phyloP scores from a whole-genome alignment of 2,113 vertebrate genomes.

The Cyprichromis sp. region DNA sequence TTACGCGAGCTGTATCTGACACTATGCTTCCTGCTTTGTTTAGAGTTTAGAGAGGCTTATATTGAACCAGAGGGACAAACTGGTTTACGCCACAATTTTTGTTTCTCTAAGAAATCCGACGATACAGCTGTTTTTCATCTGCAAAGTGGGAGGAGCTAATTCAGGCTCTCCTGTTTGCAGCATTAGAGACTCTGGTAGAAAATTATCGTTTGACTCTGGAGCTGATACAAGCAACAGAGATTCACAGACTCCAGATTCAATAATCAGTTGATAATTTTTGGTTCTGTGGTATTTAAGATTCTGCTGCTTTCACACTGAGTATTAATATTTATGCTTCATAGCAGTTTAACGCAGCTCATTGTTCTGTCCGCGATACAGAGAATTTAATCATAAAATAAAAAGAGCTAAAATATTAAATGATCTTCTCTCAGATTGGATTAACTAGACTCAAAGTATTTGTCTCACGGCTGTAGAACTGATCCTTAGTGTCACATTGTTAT shows the following conservation, averaged over 20 bases:
- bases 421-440: not conserved
- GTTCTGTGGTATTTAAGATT: accelerated
- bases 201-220: accelerated
- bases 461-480: not conserved
- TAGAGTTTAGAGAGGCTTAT: not conserved
- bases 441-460: not conserved
- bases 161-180: not conserved
- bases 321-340: not conserved
- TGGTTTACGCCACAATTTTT: not conserved
- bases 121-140: not conserved
- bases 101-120: accelerated
- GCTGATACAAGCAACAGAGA: not conserved
- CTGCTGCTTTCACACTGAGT: accelerated
- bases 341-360: not conserved
- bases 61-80: not conserved
- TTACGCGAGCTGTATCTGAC: not conserved
- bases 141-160: not conserved
- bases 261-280: accelerated
- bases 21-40: not conserved
- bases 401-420: not conserved
- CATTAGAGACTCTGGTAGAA: accelerated
- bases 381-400: not conserved
- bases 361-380: accelerated
- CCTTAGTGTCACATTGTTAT: not conserved
- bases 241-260: not conserved